Percentiles rank a stretch among this genome's conserved stretches.
Conservation (phyloP, 2,113 vertebrate species). For the Gymnocephalus cernua region DNA sequence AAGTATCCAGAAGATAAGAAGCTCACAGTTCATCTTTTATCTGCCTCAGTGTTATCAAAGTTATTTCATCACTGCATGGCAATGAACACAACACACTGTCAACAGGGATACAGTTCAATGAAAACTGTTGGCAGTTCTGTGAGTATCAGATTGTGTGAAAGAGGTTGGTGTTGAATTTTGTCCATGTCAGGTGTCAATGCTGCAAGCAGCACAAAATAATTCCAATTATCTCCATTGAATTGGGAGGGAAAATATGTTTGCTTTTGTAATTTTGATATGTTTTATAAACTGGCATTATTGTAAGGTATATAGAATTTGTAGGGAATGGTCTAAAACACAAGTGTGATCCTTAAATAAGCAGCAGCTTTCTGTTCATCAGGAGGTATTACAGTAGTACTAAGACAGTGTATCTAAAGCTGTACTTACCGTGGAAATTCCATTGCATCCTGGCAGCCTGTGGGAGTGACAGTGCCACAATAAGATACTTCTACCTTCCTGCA, state of each 20-base stretch:
- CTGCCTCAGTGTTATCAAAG: not conserved
- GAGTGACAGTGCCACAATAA: constrained; percentile 6
- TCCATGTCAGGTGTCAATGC: not conserved
- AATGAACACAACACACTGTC: not conserved
- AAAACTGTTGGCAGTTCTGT: no score
- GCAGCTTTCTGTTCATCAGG: not conserved
- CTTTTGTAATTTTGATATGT: not conserved
- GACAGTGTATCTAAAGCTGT: not conserved
- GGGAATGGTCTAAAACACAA: not conserved
- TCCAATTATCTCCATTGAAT: not conserved
- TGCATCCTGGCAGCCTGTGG: constrained; percentile 53
- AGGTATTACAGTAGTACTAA: not conserved
- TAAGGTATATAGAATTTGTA: not conserved
- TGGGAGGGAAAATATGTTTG: no score
- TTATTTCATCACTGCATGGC: not conserved
- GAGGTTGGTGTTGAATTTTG: not conserved
- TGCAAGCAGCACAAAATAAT: not conserved
- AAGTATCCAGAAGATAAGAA: not conserved
- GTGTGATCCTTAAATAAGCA: not conserved
- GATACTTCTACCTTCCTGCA: not conserved
- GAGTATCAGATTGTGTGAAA: no score
- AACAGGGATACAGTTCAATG: not conserved
- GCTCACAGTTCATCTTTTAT: constrained; percentile 21
- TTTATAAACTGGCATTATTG: not conserved
- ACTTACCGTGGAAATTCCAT: constrained; percentile 73